A percentile compares a stretch with the other conserved stretches of the same genome.
Evolutionary conservation across 2,797 vertebrate genomes (phyloP).

Genomic region (Thaleichthys pacificus): DNA sequence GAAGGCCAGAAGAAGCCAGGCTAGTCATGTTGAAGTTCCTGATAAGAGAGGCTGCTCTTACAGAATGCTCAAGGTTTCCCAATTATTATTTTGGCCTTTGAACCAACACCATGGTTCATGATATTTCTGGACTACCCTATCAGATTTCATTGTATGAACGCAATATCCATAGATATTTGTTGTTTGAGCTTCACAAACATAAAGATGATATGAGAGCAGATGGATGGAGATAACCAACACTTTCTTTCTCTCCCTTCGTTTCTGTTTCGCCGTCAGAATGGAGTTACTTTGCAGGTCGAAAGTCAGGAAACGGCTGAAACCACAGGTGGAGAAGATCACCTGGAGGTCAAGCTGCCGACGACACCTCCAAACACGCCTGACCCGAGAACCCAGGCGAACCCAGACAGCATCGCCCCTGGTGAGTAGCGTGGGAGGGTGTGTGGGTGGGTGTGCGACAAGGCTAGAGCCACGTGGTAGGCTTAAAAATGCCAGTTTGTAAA

Average conservation of each 20-base stretch:
- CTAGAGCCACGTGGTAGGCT: too few relatives aligned
- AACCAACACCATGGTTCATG: too few relatives aligned
- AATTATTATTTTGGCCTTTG: not conserved
- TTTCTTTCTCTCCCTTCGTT: not conserved
- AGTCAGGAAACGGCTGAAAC: constrained; percentile 62
- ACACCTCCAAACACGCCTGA: constrained; percentile 76
- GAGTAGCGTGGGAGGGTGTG: constrained; percentile 34
- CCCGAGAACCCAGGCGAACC: constrained; percentile 74
- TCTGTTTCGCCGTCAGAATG: constrained; percentile 51
- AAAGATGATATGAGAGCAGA: not conserved
- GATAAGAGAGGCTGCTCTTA: not conserved
- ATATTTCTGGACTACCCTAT: too few relatives aligned
- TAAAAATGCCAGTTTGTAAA: too few relatives aligned
- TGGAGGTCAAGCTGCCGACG: constrained; percentile 65
- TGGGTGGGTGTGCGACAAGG: constrained; percentile 2
- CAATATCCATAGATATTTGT: not conserved
- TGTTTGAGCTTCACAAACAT: not conserved
- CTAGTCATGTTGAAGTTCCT: not conserved
- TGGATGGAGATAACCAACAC: too few relatives aligned
- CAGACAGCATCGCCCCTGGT: constrained; percentile 90
- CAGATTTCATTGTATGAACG: too few relatives aligned
- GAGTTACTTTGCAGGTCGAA: constrained; percentile 52
- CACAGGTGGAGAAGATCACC: constrained; percentile 53
- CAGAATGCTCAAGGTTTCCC: not conserved
- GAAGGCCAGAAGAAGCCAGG: constrained; percentile 38